These are phyloP conservation scores for Otolemur garnettii DNA, from an alignment of 2,113 vertebrate genomes.

Conservation along the genomic window DNA sequence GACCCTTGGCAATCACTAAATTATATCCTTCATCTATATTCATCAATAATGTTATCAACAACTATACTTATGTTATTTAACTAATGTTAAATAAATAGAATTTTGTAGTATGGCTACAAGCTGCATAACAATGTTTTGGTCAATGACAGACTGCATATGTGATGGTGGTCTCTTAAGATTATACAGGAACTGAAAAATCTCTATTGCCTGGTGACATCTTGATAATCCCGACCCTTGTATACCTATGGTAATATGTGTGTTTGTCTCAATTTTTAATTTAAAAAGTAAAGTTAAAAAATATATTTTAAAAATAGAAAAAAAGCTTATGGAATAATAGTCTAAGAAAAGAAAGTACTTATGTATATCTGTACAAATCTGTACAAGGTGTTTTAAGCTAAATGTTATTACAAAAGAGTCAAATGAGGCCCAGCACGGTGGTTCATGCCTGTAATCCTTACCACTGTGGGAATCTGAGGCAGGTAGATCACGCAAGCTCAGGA, in stretches of 20 bases:
- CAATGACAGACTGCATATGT: neutral
- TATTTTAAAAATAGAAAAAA: neutral
- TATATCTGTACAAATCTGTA: neutral
- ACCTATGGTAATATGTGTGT: neutral
- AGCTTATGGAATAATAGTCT: neutral
- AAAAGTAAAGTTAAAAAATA: neutral
- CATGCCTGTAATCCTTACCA: no score
- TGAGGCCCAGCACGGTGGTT: no score
- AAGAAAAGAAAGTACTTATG: neutral
- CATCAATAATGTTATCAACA: neutral
- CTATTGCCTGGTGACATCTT: neutral
- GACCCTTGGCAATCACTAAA: neutral
- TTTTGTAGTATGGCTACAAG: neutral
- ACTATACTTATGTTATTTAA: neutral
- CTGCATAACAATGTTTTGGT: neutral
- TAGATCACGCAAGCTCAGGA: no score
- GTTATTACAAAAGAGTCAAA: no score
- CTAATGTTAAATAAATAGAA: neutral
- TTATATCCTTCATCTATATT: neutral
- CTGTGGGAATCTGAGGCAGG: no score
- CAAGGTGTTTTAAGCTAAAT: no score
- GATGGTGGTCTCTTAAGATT: neutral
- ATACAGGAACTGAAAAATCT: neutral
- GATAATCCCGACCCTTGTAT: neutral
- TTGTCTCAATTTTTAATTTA: neutral